phyloP scores from a whole-genome alignment of 2,797 vertebrate species.

The Eulemur albifrons region DNA sequence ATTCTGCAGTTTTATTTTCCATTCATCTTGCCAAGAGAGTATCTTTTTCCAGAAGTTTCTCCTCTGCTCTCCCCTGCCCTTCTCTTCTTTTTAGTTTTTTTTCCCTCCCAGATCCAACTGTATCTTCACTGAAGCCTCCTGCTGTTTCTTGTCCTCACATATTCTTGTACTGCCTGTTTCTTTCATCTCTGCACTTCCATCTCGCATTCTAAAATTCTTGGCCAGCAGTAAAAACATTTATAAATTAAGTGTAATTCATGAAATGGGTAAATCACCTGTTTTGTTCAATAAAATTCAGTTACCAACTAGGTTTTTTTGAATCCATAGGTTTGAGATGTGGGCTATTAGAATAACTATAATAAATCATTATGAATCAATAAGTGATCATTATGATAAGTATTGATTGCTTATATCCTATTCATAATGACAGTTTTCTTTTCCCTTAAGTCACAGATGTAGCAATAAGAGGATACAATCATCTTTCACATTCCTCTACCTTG shows the following conservation, averaged over 20 bases:
- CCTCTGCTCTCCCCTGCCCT: slow-evolving; percentile 70
- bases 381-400: background rate
- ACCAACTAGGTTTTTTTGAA: background rate
- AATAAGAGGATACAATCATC: background rate
- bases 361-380: background rate
- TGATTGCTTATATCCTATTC: background rate
- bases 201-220: background rate
- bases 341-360: background rate
- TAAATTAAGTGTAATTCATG: background rate
- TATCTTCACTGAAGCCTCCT: slow-evolving; percentile 75
- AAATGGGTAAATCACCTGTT: background rate
- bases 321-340: background rate
- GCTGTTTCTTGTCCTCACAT: slow-evolving; percentile 49
- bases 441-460: background rate
- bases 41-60: slow-evolving; percentile 85
- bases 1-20: slow-evolving; percentile 87
- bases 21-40: slow-evolving; percentile 83
- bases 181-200: slow-evolving; percentile 2
- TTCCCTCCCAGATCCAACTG: slow-evolving; percentile 71
- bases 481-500: background rate
- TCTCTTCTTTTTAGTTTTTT: slow-evolving; percentile 45
- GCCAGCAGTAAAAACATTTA: background rate
- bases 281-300: background rate
- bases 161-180: slow-evolving; percentile 28
- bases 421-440: background rate